phyloP scores from a whole-genome alignment of 2,888 invertebrate genomes.

The Steinernema carpocapsae region DNA sequence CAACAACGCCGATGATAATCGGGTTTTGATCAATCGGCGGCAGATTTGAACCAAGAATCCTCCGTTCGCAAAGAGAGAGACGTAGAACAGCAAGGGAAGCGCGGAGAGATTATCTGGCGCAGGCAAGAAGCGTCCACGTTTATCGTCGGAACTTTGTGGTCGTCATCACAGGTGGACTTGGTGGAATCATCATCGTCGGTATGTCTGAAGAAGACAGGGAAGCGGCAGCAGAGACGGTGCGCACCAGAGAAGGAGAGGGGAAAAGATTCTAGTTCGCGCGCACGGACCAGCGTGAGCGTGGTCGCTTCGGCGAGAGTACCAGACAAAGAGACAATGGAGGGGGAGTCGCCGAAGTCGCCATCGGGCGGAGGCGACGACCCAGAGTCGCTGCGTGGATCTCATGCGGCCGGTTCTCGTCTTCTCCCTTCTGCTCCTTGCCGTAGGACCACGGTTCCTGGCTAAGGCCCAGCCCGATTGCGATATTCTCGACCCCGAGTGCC shows the following conservation, averaged over 20 bases:
- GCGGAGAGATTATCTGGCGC: neutral
- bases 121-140: neutral
- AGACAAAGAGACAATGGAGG: conserved; percentile 29
- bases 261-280: conserved; percentile 18
- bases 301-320: conserved; percentile 2
- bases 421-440: conserved; percentile 5
- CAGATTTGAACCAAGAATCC: neutral
- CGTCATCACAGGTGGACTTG: neutral
- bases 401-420: conserved; percentile 31
- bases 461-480: conserved; percentile 54
- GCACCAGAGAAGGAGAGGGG: neutral
- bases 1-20: neutral
- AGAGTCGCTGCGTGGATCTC: conserved; percentile 28
- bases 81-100: too few species aligned
- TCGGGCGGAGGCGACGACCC: conserved; percentile 30
- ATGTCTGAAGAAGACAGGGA: too few species aligned
- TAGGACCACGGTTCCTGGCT: neutral
- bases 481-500: conserved; percentile 62
- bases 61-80: neutral
- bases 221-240: too few species aligned
- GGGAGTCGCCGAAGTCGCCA: conserved; percentile 29
- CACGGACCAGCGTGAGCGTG: neutral
- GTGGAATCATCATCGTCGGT: too few species aligned
- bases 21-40: conserved; percentile 1
- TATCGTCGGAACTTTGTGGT: conserved; percentile 7